Evolutionary conservation across 2,888 invertebrate species (phyloP).

Genomic region (Drosophila mimica): DNA sequence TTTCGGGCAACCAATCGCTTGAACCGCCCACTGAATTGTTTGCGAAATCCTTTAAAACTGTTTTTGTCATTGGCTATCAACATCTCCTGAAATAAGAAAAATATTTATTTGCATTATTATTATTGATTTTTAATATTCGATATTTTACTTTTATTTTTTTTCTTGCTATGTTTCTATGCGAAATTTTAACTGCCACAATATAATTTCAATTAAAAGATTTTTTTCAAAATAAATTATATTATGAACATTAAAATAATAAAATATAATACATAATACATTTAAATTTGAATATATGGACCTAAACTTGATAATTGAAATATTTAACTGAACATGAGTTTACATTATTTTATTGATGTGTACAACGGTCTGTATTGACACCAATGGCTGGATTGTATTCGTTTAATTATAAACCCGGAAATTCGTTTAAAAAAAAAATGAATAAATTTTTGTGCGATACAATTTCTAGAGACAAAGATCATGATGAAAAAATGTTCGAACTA

Average conservation of each 20-base stretch:
- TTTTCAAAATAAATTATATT: too few relatives aligned
- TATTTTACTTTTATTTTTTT: background rate
- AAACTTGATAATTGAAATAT: background rate
- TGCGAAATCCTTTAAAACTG: conserved; percentile 93
- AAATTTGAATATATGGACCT: background rate
- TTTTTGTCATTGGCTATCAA: conserved; percentile 90
- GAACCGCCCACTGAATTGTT: conserved; percentile 94
- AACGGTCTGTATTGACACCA: background rate
- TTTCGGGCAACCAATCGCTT: conserved; percentile 94
- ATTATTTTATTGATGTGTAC: background rate
- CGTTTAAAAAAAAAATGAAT: background rate
- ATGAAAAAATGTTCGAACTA: background rate
- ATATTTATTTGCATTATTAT: background rate
- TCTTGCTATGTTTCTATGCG: background rate
- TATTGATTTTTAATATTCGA: background rate
- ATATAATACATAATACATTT: background rate
- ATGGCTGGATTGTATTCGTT: background rate
- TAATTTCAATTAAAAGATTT: too few relatives aligned
- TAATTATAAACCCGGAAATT: background rate
- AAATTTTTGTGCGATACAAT: background rate
- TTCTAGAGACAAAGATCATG: background rate
- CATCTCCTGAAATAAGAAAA: conserved; percentile 88
- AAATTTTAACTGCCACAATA: background rate
- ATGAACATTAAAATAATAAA: background rate
- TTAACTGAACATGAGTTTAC: background rate